These are phyloP conservation scores for Parapristionchus giblindavisi DNA, from an alignment of 2,888 invertebrate species.

Conservation along the genomic window DNA sequence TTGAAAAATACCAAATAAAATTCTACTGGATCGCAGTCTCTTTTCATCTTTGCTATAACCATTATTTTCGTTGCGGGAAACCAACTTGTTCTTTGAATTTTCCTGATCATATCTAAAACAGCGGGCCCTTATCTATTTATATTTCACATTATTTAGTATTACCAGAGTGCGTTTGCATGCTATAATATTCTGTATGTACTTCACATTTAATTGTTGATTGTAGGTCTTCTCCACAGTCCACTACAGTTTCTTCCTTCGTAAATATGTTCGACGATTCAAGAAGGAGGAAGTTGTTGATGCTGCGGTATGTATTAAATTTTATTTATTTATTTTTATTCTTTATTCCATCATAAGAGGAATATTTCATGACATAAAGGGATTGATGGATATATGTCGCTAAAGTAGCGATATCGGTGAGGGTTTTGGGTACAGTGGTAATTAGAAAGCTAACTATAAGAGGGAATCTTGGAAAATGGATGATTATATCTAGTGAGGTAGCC, in stretches of 20 bases:
- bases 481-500: too few species aligned
- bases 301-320: slow-evolving; percentile 15
- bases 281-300: slow-evolving; percentile 60
- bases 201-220: slow-evolving; percentile 23
- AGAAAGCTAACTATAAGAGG: too few species aligned
- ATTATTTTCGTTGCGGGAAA: too few species aligned
- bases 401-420: too few species aligned
- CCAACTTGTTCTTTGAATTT: too few species aligned
- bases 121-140: slow-evolving; percentile 10
- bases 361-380: too few species aligned
- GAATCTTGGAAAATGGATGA: too few species aligned
- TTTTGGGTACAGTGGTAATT: too few species aligned
- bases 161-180: not conserved
- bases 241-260: slow-evolving; percentile 65
- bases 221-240: slow-evolving; percentile 65
- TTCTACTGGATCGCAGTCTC: not conserved
- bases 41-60: too few species aligned
- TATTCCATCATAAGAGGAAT: not conserved
- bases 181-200: not conserved
- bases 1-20: not conserved
- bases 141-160: not conserved
- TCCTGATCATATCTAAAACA: too few species aligned
- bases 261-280: slow-evolving; percentile 60
- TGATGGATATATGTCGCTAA: too few species aligned
- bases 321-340: not conserved